Percentiles rank a stretch among this genome's conserved stretches.
phyloP scores from a whole-genome alignment of 2,113 vertebrate species.

The Phylloscopus trochiloides region DNA sequence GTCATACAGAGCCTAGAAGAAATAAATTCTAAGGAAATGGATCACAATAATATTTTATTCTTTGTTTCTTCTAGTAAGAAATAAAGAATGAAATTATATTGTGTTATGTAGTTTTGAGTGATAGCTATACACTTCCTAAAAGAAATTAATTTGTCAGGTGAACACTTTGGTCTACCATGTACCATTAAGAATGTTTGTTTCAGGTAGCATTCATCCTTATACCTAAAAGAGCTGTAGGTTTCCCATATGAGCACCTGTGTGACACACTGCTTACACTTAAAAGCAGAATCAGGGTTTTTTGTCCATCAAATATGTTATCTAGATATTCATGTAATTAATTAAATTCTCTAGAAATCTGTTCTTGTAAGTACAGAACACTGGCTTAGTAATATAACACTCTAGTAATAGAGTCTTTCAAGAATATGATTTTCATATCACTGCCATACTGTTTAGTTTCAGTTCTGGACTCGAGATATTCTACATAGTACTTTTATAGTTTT shows the following conservation, averaged over 20 bases:
- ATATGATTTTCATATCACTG: background rate
- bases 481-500: background rate
- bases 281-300: background rate
- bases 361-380: background rate
- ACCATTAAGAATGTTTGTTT: background rate
- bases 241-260: background rate
- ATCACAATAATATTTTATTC: background rate
- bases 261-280: background rate
- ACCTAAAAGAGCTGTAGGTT: background rate
- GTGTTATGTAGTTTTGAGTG: background rate
- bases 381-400: background rate
- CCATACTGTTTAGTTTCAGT: background rate
- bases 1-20: background rate
- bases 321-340: background rate
- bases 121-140: background rate
- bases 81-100: background rate
- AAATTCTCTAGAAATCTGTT: background rate
- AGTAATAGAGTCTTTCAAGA: background rate
- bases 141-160: background rate
- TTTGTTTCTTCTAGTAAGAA: background rate
- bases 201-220: background rate
- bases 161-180: background rate
- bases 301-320: background rate
- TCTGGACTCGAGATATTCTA: background rate
- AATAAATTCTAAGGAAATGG: background rate